phyloP scores from a whole-genome alignment of 2,797 vertebrate species.

The Ispidina lecontei region DNA sequence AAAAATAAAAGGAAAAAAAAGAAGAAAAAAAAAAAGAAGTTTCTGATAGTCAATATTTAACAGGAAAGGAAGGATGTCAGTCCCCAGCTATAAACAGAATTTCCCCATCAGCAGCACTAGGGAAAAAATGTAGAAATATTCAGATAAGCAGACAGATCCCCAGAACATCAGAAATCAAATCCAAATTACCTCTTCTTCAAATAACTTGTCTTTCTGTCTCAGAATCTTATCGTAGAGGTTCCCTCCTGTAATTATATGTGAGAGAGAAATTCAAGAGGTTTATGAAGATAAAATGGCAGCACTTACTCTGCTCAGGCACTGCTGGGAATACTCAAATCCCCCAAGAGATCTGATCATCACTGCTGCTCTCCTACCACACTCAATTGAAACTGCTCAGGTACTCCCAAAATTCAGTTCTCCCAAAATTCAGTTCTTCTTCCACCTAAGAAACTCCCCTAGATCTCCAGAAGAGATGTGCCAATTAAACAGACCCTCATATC shows the following conservation, averaged over 20 bases:
- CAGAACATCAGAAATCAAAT: not conserved
- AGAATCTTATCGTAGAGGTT: conserved; percentile 97
- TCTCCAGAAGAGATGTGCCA: not conserved
- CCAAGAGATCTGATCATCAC: not conserved
- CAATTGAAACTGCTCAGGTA: not conserved
- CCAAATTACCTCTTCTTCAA: conserved; percentile 90
- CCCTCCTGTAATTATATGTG: conserved; percentile 84
- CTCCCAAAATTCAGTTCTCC: not conserved
- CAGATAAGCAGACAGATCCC: not conserved
- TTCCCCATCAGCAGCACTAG: not conserved
- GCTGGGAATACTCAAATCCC: not conserved
- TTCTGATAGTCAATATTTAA: not conserved
- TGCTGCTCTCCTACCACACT: not conserved
- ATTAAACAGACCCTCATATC: not conserved
- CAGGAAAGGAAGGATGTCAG: not conserved
- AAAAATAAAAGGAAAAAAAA: not conserved
- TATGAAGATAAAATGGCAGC: not conserved
- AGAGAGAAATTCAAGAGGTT: conserved; percentile 37
- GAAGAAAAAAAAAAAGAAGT: not conserved
- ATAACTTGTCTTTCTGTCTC: conserved; percentile 91
- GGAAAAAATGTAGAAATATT: not conserved
- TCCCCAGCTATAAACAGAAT: not conserved
- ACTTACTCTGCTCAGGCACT: not conserved
- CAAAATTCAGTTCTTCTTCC: conserved; percentile 1
- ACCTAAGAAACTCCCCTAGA: not conserved